phyloP scores from a whole-genome alignment of 2,797 vertebrate genomes.

The Myiotriccus ornatus region DNA sequence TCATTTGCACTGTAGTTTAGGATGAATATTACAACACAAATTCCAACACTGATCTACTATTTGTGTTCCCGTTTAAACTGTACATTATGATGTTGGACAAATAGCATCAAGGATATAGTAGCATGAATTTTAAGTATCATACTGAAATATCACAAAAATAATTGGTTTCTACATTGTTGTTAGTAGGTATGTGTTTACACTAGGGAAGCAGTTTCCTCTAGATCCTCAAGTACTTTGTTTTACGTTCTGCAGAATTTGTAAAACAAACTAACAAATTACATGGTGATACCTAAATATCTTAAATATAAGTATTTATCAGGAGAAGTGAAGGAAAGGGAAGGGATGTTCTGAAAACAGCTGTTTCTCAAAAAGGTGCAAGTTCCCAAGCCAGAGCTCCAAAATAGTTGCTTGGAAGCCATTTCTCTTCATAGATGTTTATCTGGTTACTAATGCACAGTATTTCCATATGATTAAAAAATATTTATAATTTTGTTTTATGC shows the following conservation, averaged over 20 bases:
- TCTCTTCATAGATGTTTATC: not conserved
- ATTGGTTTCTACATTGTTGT: not conserved
- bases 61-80: not conserved
- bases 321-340: not conserved
- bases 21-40: not conserved
- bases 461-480: slow-evolving; percentile 1
- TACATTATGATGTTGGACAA: not conserved
- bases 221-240: not conserved
- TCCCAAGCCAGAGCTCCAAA: not conserved
- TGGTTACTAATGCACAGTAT: not conserved
- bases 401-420: not conserved
- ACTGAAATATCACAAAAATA: not conserved
- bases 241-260: not conserved
- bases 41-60: not conserved
- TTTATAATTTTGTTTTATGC: not conserved
- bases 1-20: not conserved
- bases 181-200: not conserved
- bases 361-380: not conserved
- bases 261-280: not conserved
- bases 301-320: not conserved
- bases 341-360: not conserved
- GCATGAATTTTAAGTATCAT: not conserved
- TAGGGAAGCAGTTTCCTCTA: not conserved
- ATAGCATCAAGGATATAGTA: not conserved
- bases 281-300: not conserved